Base-by-base conservation (phyloP, 2,888 invertebrate species). In the Acleris laterana region DNA sequence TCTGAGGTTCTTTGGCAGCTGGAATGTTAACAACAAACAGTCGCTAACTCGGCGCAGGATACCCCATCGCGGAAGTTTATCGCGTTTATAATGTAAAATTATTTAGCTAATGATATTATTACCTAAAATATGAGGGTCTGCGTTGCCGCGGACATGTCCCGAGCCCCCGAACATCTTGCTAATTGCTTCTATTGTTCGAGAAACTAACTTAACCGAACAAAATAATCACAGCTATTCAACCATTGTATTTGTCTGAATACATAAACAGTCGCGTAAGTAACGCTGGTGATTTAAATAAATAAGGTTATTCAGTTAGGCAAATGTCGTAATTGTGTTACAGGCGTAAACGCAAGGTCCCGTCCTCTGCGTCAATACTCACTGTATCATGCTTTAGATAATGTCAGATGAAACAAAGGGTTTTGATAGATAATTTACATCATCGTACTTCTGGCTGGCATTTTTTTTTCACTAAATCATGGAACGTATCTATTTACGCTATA, bases 161-260 rank as follows among this genome's bases (percentile, higher is more conserved):
- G 61, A 50, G 49, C 57, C 56, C 50, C 60, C 38, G 19, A 62
- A 64, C 48, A 63, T 48, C 69, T 63, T 52, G 20, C 70, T 70
- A 70, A 70, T 70, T 64, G 62, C 65, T 55, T 46, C 70, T 56
- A 68, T 69, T 70, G 70, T 70, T 61, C 25, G 25, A 19, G 56
- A 55, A 61, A 51, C 61, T 52, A 61, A 62, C 65, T 63, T 66
- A 59, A 67, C 50, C 55, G 61, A 70, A 69, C 67, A 60, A 70
- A 70, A 68, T 70, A 71, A 70, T 70, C 62, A 68, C 55, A 53
- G 65, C 65, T 49, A 65, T 67, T 63, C 63, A 59, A 44, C 61
- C 61, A 66, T 66, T 66, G 65, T 66, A 57, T 50, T 61, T 17
- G 52, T 42, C 38, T 64, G 28, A 63, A 63, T 46, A 32, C 51